Base-by-base conservation (phyloP, 2,888 invertebrate genomes). In the Dascillus cervinus region DNA sequence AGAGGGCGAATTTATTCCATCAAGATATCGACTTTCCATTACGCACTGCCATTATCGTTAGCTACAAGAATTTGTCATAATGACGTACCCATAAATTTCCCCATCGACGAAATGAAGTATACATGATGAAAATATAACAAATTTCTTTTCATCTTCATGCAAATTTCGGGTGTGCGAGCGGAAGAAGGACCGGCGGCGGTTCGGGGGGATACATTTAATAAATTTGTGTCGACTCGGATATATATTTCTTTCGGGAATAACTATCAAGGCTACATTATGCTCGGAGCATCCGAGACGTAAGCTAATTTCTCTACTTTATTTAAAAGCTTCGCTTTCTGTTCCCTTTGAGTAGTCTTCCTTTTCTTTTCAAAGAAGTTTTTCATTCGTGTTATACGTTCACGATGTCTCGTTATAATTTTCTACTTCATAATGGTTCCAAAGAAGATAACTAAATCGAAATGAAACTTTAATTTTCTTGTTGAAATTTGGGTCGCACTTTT, bases 241-340 rank as follows among this genome's bases (percentile, higher is more conserved):
- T 22, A 28, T 29, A 20, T 23, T 11, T 29, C 29, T 20, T 22
- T 20, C 22, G 29, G 29, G 22, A 29, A 29, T 29, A 29, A 22
- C 22, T 29, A 28, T 13, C 10, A 6, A 27, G 22, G 17, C 27
- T 27, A 12, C 24, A 27, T 32, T 32, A 27, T 32, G 27, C 32
- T 32, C 21, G 26, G 15, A 32, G 32, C 22, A 26, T 32, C 22
- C 22, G 34, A 34, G 28, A 38, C 24, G 34, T 38, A 38, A 34
- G 28, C 31, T 27, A 38, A 34, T 38, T n/a, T 34, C 38, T 34
- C 25, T 29, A 38, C 38, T 39, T 39, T 34, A 39, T 34, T 39
- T 35, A 39, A 35, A 39, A 39, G 39, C 35, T 17, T 29, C 28
- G 34, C 31, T 29, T 28, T 34, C 17, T 29, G 32, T 32, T 30